Base-by-base conservation (phyloP, 2,888 invertebrate genomes). In the Scaptomyza polygonia region DNA sequence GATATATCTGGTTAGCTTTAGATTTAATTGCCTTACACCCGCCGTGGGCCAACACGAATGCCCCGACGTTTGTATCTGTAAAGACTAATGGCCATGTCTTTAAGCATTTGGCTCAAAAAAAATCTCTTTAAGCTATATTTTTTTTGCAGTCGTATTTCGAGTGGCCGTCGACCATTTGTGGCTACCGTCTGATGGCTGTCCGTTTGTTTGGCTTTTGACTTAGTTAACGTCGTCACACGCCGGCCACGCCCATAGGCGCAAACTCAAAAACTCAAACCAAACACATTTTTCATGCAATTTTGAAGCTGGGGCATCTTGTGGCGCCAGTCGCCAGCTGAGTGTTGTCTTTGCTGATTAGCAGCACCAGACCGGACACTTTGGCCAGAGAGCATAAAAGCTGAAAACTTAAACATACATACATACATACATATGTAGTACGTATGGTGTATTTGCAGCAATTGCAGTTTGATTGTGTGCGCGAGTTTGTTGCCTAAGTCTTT, bases 141-240 rank as follows among this genome's bases (percentile, higher is more conserved):
- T 65, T 84, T 56, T 59, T 45, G 77, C 70, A 74, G 72, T 68
- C 40, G 72, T 53, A 64, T 61, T 66, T 67, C 67, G 69, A 86
- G 70, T 72, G 71, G 72, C 62, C 54, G 54, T 58, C 59, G 25
- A 61, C 34, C 68, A 72, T 44, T 77, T 62, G 67, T 74, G 83
- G 88, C 86, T 84, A 85, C 80, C 74, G 88, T 88, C 81, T 88
- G 83, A 83, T 81, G 89, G 79, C 80, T 89, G 85, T 79, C 79
- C 77, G 79, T 77, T 85, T 85, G 83, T 83, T 88, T 86, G 87
- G 69, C 73, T 85, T 87, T 87, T 70, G 73, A 73, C 77, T 83
- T 87, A 85, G 82, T 87, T 83, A 85, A 66, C 82, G 56, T 75
- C 40, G 54, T 48, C 48, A 32, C n/a, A 32, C 18, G 42, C 42